These are phyloP conservation scores for Glyptemys insculpta DNA, from an alignment of 2,797 vertebrate species.

Conservation along the genomic window DNA sequence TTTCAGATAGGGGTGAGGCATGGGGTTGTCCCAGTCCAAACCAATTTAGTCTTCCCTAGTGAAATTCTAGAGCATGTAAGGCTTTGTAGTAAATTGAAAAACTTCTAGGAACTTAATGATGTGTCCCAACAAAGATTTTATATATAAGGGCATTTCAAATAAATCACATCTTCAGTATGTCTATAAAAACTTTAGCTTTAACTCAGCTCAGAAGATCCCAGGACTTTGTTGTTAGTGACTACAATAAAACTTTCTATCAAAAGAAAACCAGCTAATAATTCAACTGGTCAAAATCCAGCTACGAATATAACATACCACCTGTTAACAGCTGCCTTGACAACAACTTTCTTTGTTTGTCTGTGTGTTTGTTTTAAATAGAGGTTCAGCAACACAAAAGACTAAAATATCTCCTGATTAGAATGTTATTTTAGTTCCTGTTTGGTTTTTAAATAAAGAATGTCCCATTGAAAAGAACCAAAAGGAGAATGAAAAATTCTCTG, in stretches of 20 bases:
- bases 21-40: not conserved
- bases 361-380: not conserved
- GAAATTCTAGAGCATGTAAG: not conserved
- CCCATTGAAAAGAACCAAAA: not conserved
- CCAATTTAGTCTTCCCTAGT: not conserved
- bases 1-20: not conserved
- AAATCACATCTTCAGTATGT: slow-evolving; percentile 23
- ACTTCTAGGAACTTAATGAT: not conserved
- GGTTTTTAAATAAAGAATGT: not conserved
- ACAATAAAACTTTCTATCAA: not conserved
- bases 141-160: not conserved
- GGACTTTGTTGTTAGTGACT: slow-evolving; percentile 7
- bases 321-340: not conserved
- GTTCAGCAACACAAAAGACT: not conserved
- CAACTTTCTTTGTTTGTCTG: not conserved
- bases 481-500: not conserved
- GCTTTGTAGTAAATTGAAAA: not conserved
- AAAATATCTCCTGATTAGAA: not conserved
- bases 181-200: slow-evolving; percentile 6
- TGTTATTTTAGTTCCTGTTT: not conserved
- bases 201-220: not conserved
- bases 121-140: not conserved
- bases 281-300: slow-evolving; percentile 7
- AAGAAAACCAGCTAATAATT: not conserved
- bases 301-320: not conserved